Evolutionary conservation across 2,888 invertebrate genomes (phyloP).

Genomic region (Nemotelus nigrinus): DNA sequence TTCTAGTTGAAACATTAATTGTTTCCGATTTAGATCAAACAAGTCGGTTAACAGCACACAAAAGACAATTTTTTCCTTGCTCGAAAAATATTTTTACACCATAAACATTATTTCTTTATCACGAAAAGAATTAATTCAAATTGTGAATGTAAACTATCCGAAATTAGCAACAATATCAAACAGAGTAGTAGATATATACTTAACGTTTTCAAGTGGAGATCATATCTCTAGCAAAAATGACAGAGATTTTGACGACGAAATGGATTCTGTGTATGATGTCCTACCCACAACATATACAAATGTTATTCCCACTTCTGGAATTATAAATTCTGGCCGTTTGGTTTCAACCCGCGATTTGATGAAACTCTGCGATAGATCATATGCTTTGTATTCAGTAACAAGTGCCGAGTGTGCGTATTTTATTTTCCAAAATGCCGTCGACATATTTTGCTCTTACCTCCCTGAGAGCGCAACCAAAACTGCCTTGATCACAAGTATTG

Average conservation of each 20-base stretch:
- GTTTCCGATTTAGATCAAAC: constrained; percentile 57
- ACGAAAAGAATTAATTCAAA: constrained; percentile 76
- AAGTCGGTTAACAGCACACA: constrained; percentile 61
- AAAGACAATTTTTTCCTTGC: constrained; percentile 73
- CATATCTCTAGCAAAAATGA: constrained; percentile 66
- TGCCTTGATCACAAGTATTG: constrained; percentile 77
- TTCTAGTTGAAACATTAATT: not conserved
- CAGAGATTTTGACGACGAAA: constrained; percentile 62
- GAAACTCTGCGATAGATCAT: constrained; percentile 87
- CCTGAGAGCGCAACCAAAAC: constrained; percentile 73
- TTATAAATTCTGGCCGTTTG: constrained; percentile 68
- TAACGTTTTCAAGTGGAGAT: constrained; percentile 79
- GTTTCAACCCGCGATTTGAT: constrained; percentile 89
- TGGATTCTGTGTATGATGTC: constrained; percentile 53
- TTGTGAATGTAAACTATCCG: constrained; percentile 77
- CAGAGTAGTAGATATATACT: constrained; percentile 84
- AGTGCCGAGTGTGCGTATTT: constrained; percentile 67
- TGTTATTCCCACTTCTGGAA: constrained; percentile 49
- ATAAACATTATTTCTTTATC: constrained; percentile 84
- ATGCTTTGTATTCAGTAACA: constrained; percentile 77
- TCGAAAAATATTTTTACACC: constrained; percentile 85
- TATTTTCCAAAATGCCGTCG: constrained; percentile 85
- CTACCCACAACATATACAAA: constrained; percentile 20
- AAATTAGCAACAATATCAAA: constrained; percentile 76
- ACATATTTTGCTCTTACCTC: constrained; percentile 88